A percentile compares a stretch with the other conserved stretches of the same genome.
Evolutionary conservation across 2,888 invertebrate species (phyloP).

Genomic region (Spodoptera picta): DNA sequence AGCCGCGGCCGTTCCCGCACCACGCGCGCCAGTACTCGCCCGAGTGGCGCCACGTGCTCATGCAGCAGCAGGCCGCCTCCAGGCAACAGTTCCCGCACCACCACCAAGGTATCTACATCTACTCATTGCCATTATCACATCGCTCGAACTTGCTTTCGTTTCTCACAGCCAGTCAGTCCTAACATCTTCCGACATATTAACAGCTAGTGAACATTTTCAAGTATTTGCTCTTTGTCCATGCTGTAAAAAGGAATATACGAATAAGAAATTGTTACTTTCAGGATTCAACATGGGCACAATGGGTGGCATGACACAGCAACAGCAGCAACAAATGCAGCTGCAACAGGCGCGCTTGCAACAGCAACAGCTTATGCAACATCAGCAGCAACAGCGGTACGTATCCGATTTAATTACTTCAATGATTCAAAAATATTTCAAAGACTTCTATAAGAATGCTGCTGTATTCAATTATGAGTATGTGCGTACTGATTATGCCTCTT

Average conservation of each 20-base stretch:
- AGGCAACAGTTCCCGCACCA: slow-evolving; percentile 84
- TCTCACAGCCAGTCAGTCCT: too few species aligned
- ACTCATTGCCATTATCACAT: too few species aligned
- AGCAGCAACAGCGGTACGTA: slow-evolving; percentile 65
- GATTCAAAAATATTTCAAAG: too few species aligned
- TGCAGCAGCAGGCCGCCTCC: slow-evolving; percentile 88
- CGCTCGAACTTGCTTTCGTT: too few species aligned
- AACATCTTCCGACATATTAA: too few species aligned
- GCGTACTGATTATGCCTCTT: background rate
- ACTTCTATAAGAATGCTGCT: too few species aligned
- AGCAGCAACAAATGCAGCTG: slow-evolving; percentile 89
- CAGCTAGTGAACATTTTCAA: too few species aligned
- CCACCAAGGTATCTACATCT: slow-evolving; percentile 74
- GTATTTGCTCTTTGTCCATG: too few species aligned
- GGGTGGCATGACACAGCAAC: slow-evolving; percentile 80
- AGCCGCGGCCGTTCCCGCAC: slow-evolving; percentile 72
- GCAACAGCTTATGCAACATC: slow-evolving; percentile 90
- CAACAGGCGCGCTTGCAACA: slow-evolving; percentile 87
- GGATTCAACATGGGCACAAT: slow-evolving; percentile 77
- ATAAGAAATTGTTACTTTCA: slow-evolving; percentile 34
- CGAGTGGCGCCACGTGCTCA: slow-evolving; percentile 87
- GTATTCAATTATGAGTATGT: too few species aligned
- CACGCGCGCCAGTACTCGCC: slow-evolving; percentile 83
- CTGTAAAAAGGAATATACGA: background rate
- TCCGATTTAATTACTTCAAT: too few species aligned